A percentile compares a stretch with the other conserved stretches of the same genome.
Conservation (phyloP, 2,797 vertebrate species). For the Nyctibius grandis region DNA sequence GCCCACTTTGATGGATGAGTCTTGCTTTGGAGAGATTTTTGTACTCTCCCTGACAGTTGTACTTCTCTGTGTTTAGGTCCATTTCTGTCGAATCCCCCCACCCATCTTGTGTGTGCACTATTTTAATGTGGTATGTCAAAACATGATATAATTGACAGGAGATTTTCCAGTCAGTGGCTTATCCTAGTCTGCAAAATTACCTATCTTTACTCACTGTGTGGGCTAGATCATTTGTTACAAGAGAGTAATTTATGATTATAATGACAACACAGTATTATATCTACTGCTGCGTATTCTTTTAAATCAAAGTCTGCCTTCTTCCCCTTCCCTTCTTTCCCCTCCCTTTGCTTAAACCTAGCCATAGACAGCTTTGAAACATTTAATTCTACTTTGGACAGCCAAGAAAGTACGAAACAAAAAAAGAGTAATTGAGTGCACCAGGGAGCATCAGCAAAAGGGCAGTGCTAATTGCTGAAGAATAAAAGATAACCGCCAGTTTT, state of each 20-base stretch:
- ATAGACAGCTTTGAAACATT: background rate
- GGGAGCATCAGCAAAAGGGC: slow-evolving; percentile 20
- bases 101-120: background rate
- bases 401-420: background rate
- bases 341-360: background rate
- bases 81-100: background rate
- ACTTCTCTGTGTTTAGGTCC: background rate
- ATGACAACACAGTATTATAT: background rate
- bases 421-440: background rate
- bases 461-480: slow-evolving; percentile 52
- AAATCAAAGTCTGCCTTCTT: background rate
- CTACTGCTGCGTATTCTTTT: background rate
- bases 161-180: background rate
- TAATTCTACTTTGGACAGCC: background rate
- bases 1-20: no score
- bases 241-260: background rate
- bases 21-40: background rate
- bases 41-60: background rate
- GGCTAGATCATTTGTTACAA: background rate
- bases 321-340: background rate
- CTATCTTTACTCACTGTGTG: background rate
- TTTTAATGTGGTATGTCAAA: background rate
- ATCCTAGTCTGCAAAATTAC: background rate
- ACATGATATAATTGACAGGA: background rate
- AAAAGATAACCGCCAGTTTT: slow-evolving; percentile 66